Base-by-base conservation (phyloP, 2,888 invertebrate genomes). In the Limnephilus auricula region DNA sequence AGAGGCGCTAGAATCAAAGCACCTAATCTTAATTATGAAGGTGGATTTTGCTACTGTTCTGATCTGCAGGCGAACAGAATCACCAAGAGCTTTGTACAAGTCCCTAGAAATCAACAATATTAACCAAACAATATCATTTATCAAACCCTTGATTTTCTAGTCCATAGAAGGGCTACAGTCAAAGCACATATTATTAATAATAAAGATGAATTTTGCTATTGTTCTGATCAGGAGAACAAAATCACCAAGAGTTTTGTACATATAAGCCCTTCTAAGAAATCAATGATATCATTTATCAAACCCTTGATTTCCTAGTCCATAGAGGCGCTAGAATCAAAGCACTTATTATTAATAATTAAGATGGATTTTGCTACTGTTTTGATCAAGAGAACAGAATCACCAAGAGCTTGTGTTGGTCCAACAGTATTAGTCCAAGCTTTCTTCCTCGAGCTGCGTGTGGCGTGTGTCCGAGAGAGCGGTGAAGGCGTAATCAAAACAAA, bases 401-500 rank as follows among this genome's bases (percentile, higher is more conserved):
- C 82, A 18, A 6, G 37, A 84, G 40, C 13, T 40, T 40, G 40
- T n/a, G n/a, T n/a, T n/a, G n/a, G n/a, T n/a, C n/a, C n/a, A n/a
- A n/a, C 40, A 25, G 25, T n/a, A 6, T 25, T 65, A n/a, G 30
- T 30, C 15, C 18, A 13, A 34, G 34, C 37, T 31, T 34, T 32
- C 82, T 40, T 45, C 13, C 40, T 15, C 18, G 25, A 84, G 18
- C 18, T 65, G 50, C 50, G 50, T 65, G 50, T 84, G 18, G 84
- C 84, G 84, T 85, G 65, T 65, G 87, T 32, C 18, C 32, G 65
- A 30, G 50, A 13, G 25, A 65, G 78, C 84, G 30, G 25, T n/a
- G 86, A 31, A 31, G 65, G 87, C 65, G 87, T 87, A 87, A 87
- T 87, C 50, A 65, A 87, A 87, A 87, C 87, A 87, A 87, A 87